These are phyloP conservation scores for Enteromius anoplus DNA, from an alignment of 2,797 vertebrate species.

Conservation along the genomic window DNA sequence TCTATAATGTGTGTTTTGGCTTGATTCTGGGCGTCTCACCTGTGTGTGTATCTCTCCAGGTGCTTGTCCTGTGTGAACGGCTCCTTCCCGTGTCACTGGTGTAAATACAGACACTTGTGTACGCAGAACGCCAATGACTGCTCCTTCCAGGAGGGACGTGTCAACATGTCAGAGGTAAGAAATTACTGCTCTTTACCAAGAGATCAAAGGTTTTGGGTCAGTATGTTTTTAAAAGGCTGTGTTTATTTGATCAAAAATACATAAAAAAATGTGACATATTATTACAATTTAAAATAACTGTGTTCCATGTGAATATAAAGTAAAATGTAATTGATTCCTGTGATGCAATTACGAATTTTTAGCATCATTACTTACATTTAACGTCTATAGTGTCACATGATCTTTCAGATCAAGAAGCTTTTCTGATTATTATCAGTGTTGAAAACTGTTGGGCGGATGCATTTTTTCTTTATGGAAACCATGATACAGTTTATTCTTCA, in stretches of 20 bases:
- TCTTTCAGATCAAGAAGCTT: neutral
- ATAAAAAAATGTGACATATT: neutral
- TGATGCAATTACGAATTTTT: neutral
- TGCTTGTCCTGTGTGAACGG: slow-evolving; percentile 95
- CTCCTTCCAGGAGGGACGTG: slow-evolving; percentile 94
- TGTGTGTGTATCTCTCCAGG: slow-evolving; percentile 67
- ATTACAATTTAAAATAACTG: neutral
- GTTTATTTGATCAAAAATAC: neutral
- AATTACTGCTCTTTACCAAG: neutral
- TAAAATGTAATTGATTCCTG: neutral
- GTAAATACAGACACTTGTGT: slow-evolving; percentile 96
- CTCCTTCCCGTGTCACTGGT: slow-evolving; percentile 97
- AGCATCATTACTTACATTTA: neutral
- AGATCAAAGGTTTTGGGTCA: neutral
- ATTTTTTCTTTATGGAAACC: neutral
- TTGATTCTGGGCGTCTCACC: slow-evolving; percentile 15
- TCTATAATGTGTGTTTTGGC: neutral
- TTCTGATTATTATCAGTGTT: neutral
- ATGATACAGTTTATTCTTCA: neutral
- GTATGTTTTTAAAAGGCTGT: neutral
- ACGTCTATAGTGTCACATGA: too few relatives aligned
- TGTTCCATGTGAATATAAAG: rapidly evolving
- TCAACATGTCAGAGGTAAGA: slow-evolving; percentile 94
- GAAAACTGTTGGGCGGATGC: neutral
- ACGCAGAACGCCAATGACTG: slow-evolving; percentile 94